Evolutionary conservation across 2,888 invertebrate genomes (phyloP).

Genomic region (Amitus sp.): DNA sequence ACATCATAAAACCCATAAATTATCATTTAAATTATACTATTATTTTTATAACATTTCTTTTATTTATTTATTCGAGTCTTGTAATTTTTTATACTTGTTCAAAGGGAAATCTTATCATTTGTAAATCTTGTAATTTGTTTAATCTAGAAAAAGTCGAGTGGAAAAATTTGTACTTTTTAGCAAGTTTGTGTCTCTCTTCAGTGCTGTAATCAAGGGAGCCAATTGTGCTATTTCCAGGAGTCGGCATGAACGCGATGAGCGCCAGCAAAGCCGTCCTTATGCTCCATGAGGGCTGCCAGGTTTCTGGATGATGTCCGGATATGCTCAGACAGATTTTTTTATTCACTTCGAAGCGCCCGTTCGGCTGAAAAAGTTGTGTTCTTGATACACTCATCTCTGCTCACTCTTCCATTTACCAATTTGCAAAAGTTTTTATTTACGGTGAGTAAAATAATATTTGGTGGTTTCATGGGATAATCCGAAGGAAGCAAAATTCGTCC

Average conservation of each 20-base stretch:
- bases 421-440: constrained; percentile 70
- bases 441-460: constrained; percentile 91
- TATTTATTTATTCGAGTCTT: too few relatives aligned
- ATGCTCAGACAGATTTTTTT: constrained; percentile 96
- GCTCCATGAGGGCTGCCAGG: constrained; percentile 98
- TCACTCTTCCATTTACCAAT: too few relatives aligned
- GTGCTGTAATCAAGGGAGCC: constrained; percentile 89
- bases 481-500: constrained; percentile 91
- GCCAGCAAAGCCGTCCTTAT: constrained; percentile 92
- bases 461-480: constrained; percentile 98
- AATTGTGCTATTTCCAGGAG: constrained; percentile 88
- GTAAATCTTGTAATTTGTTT: too few relatives aligned
- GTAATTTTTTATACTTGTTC: too few relatives aligned
- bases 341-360: constrained; percentile 92
- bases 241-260: constrained; percentile 94
- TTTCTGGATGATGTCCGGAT: constrained; percentile 96
- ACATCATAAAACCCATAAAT: background rate
- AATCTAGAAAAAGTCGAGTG: constrained; percentile 7
- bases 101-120: too few relatives aligned
- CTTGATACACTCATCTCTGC: too few relatives aligned
- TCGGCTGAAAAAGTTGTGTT: too few relatives aligned
- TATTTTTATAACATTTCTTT: too few relatives aligned
- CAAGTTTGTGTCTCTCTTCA: constrained; percentile 84
- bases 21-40: too few relatives aligned
- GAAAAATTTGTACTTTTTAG: constrained; percentile 72